Base-by-base conservation (phyloP, 1,140 invertebrate genomes). In the Caenorhabditis briggsae region DNA sequence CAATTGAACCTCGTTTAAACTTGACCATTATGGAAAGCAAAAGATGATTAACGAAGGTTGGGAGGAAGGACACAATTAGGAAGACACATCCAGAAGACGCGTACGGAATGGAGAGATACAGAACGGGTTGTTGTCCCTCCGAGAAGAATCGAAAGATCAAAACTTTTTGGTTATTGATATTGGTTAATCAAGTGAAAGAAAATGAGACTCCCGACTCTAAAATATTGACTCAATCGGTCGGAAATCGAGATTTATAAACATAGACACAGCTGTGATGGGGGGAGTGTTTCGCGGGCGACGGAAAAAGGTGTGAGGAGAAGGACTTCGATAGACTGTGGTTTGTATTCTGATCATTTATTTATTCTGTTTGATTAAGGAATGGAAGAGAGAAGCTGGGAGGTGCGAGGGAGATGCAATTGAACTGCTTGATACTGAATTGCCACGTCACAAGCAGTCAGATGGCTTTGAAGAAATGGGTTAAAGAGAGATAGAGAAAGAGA, bases 41-140 rank as follows among this genome's bases (percentile, higher is more conserved):
- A 70, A 70, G 64, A 70, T 70, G 64, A 70, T 70, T 70, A 70
- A 70, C 43, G 64, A 20, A 18, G 64, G 64, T 64, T 25, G 59
- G 3, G 56, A 18, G 23, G 41, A 70, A 70, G 64, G 64, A 70
- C 64, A 70, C 41, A 70, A 70, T 46, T 43, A 70, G 33, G 41
- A 70, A 33, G 41, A 70, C 64, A 70, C 64, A 70, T 70, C 64
- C 64, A 70, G 64, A 70, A 70, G 64, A 70, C 41, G 64, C 5
- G 41, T 11, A 43, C 2, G 20, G 41, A 46, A 46, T 25, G 23
- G 59, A 41, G 33, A 16, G 14, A n/a, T 33, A 61, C 23, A 14
- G 43, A 70, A 70, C 64, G 64, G 64, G 64, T 70, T 70, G 64
- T 23, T 7, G 11, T n/a, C 33, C 8, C 11, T 14, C 3, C 5